Evolutionary conservation across 2,888 invertebrate species (phyloP), one percentile per base, ranked within the genome.

Genomic region (Plebejus melissa): DNA sequence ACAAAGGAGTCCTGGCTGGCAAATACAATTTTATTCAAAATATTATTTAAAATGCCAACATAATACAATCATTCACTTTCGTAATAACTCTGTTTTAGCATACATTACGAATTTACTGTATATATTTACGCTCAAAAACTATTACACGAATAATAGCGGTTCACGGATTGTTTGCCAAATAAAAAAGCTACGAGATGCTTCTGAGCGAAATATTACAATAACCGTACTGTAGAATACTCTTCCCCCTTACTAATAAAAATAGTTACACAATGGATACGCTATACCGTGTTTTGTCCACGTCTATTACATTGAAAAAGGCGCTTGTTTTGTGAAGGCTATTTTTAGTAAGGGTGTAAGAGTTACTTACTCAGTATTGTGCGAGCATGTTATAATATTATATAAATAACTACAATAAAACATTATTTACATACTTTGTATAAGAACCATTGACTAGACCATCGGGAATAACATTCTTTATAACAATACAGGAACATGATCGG

Each of bases 381-480:
- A 87, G 84, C 83, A 80, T 32, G 32, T 32, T 32, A 65, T 32
- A 86, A 82, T 86, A 22, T 22, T 32, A 87, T 84, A 85, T 83
- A 85, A 87, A 88, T 86, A 88, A 84, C 86, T 88, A 87, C 83
- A 83, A 84, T 85, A 87, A 82, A 84, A 84, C 77, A 80, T 79
- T 82, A 82, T 82, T 81, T 82, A 82, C 81, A 82, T 78, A 79
- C 70, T 80, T 79, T 89, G 88, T 89, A 90, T 86, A 90, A 90
- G 88, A 87, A 88, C 85, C 87, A 87, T 88, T 93, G 92, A 93
- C 92, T 93, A 93, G 92, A 92, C 72, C 72, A 54, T 70, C 72
- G 72, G 72, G 72, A 84, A 84, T 81, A 81, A 83, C 84, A 83
- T 84, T 83, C 78, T 50, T 54, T 72, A 75, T 83, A 84, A 79